Evolutionary conservation across 2,113 vertebrate genomes (phyloP), one percentile per base, ranked within the genome.

Genomic region (Erythrolamprus reginae): DNA sequence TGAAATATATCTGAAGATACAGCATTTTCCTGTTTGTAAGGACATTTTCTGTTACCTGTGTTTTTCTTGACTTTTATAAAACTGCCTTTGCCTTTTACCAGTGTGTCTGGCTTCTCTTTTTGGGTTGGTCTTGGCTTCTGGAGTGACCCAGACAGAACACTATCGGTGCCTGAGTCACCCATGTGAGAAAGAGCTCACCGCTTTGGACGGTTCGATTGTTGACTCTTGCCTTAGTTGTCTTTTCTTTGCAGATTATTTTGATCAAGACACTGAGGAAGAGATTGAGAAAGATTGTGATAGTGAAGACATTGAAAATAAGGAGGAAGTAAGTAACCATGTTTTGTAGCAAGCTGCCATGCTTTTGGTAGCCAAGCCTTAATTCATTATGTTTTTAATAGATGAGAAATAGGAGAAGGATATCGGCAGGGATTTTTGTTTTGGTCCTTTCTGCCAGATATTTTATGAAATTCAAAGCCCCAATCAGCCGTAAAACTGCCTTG

Each of bases 191-290:
- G 42, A 47, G 1, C 33, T n/a, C 15, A 65, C 1, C 10, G 9
- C 21, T 24, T 61, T 48, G 55, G 23, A 26, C 28, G 61, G 55
- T 65, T 88, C 50, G 56, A 48, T 51, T 26, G 28, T 28, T 21
- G 2, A 42, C 4, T 10, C 4, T 50, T 17, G 19, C 42, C 3
- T 83, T 15, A 10, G 0, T 58, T 84, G 45, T 90, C 91, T 89
- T 87, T 23, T 90, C 45, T 82, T 82, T 93, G 84, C 95, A 97
- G 97, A 94, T 91, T 96, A 96, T 94, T 96, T 90, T 84, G 97
- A 97, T 88, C 97, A 98, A 47, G 97, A 98, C 23, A 94, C 88
- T 33, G 98, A 98, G 1, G 97, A 97, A 42, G 97, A 97, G 6
- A 77, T 51, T 23, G 97, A 97, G 88, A 96, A 94, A 87, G 96